Base-by-base conservation (phyloP, 2,113 vertebrate genomes). In the Hippocampus zosterae region DNA sequence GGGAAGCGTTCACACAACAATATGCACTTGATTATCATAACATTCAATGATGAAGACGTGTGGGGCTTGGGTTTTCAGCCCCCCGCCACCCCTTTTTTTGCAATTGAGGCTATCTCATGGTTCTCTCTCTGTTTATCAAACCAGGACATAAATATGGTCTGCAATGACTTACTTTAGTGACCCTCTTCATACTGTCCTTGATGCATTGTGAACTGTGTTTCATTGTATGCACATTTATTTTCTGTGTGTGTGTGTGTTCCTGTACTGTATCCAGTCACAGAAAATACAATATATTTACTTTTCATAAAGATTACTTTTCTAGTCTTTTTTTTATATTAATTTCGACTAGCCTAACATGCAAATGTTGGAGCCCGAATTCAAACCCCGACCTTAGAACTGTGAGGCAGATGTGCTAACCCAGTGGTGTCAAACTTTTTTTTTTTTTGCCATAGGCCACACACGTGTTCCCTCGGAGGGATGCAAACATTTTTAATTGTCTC, bases 101-200 rank as follows among this genome's bases (percentile, higher is more conserved):
- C 33, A 33, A 29, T 76, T 29, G 77, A 77, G 82, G 80, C 80
- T 70, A 71, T 87, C 85, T 91, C 84, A 86, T 85, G 89, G 80
- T 75, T 78, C 70, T 69, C 68, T 60, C 33, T 67, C 9, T 1
- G 25, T 78, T 74, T 82, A 50, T 44, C 25, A 82, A 74, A 73
- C 65, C 48, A 68, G 52, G 52, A 55, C 23, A 23, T 18, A 50
- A 50, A 18, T 16, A 13, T 23, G 12, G 23, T 27, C 55, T 57
- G 57, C 27, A 60, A 18, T 33, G 27, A 60, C 13, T 33, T 29
- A 7, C 41, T 41, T 63, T 63, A 42, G 19, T 42, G 27, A 42
- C n/a, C 10, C 8, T 37, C 29, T 61, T 61, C 15, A 33, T 55
- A 11, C 52, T 53, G 0, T 7, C 8, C 33, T 40, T 37, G 29